Conservation (phyloP, 2,888 invertebrate genomes). For the Plagodis pulveraria region DNA sequence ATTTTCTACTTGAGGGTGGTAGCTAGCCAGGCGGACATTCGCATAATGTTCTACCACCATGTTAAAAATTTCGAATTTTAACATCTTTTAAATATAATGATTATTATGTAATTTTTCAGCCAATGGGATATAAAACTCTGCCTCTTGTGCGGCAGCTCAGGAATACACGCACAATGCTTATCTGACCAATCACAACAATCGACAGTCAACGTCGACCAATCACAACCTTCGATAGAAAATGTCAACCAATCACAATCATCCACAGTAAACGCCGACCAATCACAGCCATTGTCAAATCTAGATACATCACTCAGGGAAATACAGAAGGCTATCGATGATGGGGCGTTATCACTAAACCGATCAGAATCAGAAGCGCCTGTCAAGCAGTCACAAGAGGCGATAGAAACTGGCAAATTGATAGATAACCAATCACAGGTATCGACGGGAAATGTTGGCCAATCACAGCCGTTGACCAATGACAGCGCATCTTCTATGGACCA, state of each 20-base stretch:
- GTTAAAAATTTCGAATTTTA: too few relatives aligned
- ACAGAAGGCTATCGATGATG: neutral
- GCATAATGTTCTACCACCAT: too few relatives aligned
- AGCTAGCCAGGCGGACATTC: too few relatives aligned
- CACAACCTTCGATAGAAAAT: neutral
- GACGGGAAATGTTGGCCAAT: slow-evolving; percentile 3
- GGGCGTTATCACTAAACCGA: neutral
- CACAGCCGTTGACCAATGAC: slow-evolving; percentile 8
- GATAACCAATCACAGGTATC: too few relatives aligned
- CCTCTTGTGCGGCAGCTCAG: slow-evolving; percentile 67
- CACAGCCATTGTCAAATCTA: slow-evolving; percentile 1
- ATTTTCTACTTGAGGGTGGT: too few relatives aligned
- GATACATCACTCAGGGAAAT: neutral
- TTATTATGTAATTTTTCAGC: slow-evolving; percentile 40
- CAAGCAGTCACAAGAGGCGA: too few relatives aligned
- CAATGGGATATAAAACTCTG: slow-evolving; percentile 66
- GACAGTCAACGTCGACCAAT: slow-evolving; percentile 2
- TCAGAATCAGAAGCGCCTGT: neutral
- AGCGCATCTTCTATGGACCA: slow-evolving; percentile 8
- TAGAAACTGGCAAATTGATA: too few relatives aligned
- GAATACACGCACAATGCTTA: slow-evolving; percentile 53
- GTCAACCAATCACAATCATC: slow-evolving; percentile 15
- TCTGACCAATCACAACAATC: slow-evolving; percentile 17
- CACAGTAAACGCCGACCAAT: neutral
- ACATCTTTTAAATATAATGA: too few relatives aligned